Evolutionary conservation across 35 echinoderm and acorn worm genomes (phyloP).

Genomic region (Holothuria glaberrima): DNA sequence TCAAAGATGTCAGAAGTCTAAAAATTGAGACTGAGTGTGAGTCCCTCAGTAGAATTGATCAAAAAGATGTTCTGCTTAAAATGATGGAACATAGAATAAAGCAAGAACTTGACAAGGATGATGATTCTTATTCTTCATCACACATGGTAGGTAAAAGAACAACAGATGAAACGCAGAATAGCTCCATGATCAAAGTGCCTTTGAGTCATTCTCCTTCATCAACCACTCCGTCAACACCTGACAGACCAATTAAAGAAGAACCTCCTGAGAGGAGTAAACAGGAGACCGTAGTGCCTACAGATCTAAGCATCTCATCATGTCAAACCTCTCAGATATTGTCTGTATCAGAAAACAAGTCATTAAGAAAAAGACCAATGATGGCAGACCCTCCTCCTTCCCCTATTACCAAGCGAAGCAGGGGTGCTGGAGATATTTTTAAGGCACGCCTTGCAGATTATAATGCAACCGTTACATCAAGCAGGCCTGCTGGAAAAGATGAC

Average conservation of each 20-base stretch:
- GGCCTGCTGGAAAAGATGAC: background rate
- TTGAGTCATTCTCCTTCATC: slow-evolving; percentile 14
- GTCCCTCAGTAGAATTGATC: background rate
- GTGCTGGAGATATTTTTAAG: slow-evolving; percentile 47
- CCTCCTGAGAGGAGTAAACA: background rate
- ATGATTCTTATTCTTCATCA: background rate
- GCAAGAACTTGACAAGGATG: slow-evolving; percentile 36
- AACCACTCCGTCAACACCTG: background rate
- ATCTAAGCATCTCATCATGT: background rate
- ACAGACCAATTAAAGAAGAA: slow-evolving; percentile 19
- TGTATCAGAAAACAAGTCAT: background rate
- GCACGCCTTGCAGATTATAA: slow-evolving; percentile 31
- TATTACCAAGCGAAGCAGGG: slow-evolving; percentile 13
- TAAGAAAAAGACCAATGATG: background rate
- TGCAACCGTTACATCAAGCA: background rate
- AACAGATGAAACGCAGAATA: slow-evolving; percentile 2
- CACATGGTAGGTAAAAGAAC: background rate
- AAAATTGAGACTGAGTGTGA: background rate
- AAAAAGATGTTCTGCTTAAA: slow-evolving; percentile 13
- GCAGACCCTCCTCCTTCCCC: background rate
- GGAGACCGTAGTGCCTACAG: background rate
- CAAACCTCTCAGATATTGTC: background rate
- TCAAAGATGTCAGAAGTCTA: slow-evolving; percentile 50
- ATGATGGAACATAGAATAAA: slow-evolving; percentile 50
- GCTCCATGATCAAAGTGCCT: slow-evolving; percentile 52